Base-by-base conservation (phyloP, 1,140 invertebrate species). In the Temnothorax longispinosus region DNA sequence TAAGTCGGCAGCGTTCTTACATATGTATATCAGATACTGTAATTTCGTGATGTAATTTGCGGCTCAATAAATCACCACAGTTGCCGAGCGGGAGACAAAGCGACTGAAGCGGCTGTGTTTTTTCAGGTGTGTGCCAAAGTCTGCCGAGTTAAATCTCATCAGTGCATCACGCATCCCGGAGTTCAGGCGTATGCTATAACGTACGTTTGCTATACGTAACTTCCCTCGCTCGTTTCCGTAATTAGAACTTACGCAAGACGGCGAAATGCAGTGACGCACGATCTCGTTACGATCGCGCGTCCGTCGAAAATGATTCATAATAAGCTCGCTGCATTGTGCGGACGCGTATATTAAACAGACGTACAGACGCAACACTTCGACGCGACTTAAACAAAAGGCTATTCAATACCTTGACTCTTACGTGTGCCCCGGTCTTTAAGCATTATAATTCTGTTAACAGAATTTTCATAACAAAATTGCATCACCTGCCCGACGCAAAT, bases 201-300 rank as follows among this genome's bases (percentile, higher is more conserved):
- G 15, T n/a, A 58, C 27, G 38, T 67, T 32, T 58, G n/a, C 21
- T 44, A 11, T 67, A 65, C 18, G 47, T 60, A 50, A 58, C 32
- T 72, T 3, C 11, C 41, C 18, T 82, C 7, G 11, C 18, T 82
- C 7, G 18, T 18, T 6, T 80, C n/a, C 13, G 41, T 62, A 72
- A 82, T 58, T 82, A 58, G 52, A 4, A 44, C 67, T 84, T 84
- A 38, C 41, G 54, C 27, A 62, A 84, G 54, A 60, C 41, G 67
- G 0, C 27, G 18, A 82, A 56, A 27, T 60, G 44, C 67, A 47
- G 32, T 41, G 27, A 75, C 35, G 32, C 18, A 50, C 21, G 54
- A 60, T 38, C 38, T 82, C 27, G 11, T 32, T 44, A 18, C 8
- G n/a, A 54, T 27, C 27, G 44, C 35, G 13, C 47, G 41, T 54